These are phyloP conservation scores for Portunus trituberculatus DNA, from an alignment of 1,140 invertebrate species.

Conservation along the genomic window DNA sequence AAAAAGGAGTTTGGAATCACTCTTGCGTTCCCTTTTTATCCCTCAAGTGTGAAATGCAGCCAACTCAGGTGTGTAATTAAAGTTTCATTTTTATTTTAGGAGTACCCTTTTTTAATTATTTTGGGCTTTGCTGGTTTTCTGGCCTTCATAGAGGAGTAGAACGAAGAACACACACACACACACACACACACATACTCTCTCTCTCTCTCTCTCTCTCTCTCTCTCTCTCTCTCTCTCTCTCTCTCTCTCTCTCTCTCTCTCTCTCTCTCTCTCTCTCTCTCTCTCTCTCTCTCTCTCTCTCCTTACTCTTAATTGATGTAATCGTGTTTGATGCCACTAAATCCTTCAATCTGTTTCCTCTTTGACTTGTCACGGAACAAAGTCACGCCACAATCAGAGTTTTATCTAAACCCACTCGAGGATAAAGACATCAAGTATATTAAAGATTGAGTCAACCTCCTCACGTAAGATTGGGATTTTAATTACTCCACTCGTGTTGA, in stretches of 20 bases:
- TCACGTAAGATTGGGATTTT: no score
- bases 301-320: no score
- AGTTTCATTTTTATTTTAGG: constrained; percentile 24
- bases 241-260: neutral
- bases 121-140: neutral
- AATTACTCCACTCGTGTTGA: no score
- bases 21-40: constrained; percentile 21
- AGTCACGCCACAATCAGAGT: no score
- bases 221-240: neutral
- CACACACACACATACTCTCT: neutral
- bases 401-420: no score
- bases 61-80: constrained; percentile 22
- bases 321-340: no score
- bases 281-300: no score
- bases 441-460: no score
- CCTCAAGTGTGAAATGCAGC: constrained; percentile 21
- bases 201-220: neutral
- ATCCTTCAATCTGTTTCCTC: no score
- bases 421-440: no score
- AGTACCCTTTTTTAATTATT: neutral
- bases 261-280: no score
- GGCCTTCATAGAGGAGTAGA: neutral
- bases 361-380: no score
- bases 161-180: neutral
- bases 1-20: neutral